phyloP scores from a whole-genome alignment of 2,113 vertebrate genomes.

The Telmatochromis sp. region DNA sequence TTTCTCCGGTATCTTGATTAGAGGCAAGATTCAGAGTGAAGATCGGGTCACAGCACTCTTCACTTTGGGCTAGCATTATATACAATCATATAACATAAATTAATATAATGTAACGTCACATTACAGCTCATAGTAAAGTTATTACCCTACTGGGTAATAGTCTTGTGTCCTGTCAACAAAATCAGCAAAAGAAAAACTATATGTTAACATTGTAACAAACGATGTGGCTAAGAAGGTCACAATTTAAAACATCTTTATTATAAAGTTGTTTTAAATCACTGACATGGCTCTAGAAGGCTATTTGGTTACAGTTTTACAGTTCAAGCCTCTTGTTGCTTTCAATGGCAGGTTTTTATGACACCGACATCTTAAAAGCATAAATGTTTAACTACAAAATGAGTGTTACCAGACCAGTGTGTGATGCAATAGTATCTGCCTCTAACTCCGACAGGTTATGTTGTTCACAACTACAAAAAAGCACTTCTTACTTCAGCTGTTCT shows the following conservation, averaged over 20 bases:
- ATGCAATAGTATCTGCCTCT: background rate
- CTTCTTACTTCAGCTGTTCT: background rate
- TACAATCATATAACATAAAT: background rate
- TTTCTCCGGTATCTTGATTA: background rate
- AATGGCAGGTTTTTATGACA: background rate
- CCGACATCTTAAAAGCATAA: background rate
- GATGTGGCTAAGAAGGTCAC: background rate
- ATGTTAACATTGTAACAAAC: background rate
- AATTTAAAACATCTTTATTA: background rate
- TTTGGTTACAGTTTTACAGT: background rate
- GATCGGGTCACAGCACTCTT: background rate
- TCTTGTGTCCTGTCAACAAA: background rate
- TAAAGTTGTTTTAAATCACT: background rate
- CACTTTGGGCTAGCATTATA: background rate
- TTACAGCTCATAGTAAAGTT: background rate
- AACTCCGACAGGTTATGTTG: background rate
- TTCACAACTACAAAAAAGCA: background rate
- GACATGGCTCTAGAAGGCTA: background rate
- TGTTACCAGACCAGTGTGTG: background rate
- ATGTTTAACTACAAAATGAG: background rate
- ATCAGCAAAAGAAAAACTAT: background rate
- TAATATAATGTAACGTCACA: background rate
- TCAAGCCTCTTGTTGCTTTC: background rate
- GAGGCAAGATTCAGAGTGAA: background rate
- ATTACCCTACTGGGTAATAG: background rate